Base-by-base conservation (phyloP, 2,113 vertebrate species). In the Thamnaconus septentrionalis region DNA sequence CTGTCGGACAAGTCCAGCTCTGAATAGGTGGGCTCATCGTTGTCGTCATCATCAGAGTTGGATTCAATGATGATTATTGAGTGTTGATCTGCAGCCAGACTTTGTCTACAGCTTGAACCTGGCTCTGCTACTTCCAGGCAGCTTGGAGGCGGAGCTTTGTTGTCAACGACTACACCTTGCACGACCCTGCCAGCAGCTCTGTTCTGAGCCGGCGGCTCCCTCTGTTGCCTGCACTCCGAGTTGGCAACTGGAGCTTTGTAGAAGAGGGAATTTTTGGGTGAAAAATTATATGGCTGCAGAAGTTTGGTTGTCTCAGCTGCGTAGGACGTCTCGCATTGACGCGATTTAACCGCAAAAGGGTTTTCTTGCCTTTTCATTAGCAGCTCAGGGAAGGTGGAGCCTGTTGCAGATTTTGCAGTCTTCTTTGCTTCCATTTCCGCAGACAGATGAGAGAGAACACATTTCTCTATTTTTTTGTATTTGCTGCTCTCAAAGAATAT, bases 1-100 rank as follows among this genome's bases (percentile, higher is more conserved):
- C 86, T 89, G 47, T 93, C 92, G 0, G 91, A 93, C 40, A 92
- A 39, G 3, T 91, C 92, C 41, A 90, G 4, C 4, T 86, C 90
- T 1, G 86, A 90, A 60, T 85, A 87, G 64, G 76, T 78, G 4
- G 77, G 60, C 58, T 89, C 85, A 18, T 75, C 64, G 2, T 31
- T 2, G 1, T 31, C 18, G 31, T 75, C 70, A 3, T 85, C 89
- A 0, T 88, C 90, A 5, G 89, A 85, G 62, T 79, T 89, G 11
- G 88, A 82, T 6, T 56, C 41, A 44, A 87, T 65, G 4, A 72
- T 6, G 46, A 80, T 59, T 4, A 74, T 11, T 0, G 63, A 11
- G 48, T 66, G 40, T 0, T 41, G 11, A 4, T 47, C 46, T 12
- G 7, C 6, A 0, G 7, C 44, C 41, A 10, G 4, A 3, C 31